phyloP scores from a whole-genome alignment of 2,113 vertebrate species.

The Solea senegalensis region DNA sequence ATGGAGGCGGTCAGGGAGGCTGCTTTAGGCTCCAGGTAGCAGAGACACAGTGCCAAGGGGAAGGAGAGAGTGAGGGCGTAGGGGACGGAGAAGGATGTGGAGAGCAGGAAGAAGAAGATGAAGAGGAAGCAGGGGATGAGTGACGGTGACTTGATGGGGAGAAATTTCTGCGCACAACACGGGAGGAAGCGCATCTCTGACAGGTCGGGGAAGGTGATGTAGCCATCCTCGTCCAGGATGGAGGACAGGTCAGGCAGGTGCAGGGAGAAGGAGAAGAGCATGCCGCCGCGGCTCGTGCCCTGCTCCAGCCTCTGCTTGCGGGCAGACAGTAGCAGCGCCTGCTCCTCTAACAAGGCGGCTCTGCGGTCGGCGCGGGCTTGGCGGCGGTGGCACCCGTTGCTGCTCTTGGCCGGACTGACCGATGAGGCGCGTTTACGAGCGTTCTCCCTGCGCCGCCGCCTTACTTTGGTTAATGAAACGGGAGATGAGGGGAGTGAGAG shows the following conservation, averaged over 20 bases:
- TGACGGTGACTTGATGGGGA: constrained; percentile 94
- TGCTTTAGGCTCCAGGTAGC: constrained; percentile 99
- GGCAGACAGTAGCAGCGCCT: constrained; percentile 81
- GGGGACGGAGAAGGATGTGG: constrained; percentile 97
- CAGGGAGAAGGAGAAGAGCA: constrained; percentile 97
- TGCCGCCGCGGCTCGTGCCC: constrained; percentile 80
- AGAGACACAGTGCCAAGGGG: constrained; percentile 98
- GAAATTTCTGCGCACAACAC: constrained; percentile 89
- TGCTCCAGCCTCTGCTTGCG: constrained; percentile 84
- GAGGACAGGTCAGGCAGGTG: constrained; percentile 95
- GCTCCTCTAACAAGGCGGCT: constrained; percentile 83
- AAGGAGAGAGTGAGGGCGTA: constrained; percentile 98
- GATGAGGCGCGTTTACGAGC: constrained; percentile 70
- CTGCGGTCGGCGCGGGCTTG: constrained; percentile 82
- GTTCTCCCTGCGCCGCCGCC: constrained; percentile 89
- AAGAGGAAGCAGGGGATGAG: constrained; percentile 98
- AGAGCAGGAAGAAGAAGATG: constrained; percentile 98
- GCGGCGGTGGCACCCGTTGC: constrained; percentile 58
- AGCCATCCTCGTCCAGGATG: constrained; percentile 94
- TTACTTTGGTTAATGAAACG: constrained; percentile 84
- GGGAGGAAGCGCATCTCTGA: constrained; percentile 92
- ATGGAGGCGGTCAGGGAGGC: constrained; percentile 96
- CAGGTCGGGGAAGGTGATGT: constrained; percentile 93
- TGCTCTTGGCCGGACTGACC: constrained; percentile 75
- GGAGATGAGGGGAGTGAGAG: constrained; percentile 83